These are phyloP conservation scores for Selene dorsalis DNA, from an alignment of 2,797 vertebrate genomes.

Conservation along the genomic window DNA sequence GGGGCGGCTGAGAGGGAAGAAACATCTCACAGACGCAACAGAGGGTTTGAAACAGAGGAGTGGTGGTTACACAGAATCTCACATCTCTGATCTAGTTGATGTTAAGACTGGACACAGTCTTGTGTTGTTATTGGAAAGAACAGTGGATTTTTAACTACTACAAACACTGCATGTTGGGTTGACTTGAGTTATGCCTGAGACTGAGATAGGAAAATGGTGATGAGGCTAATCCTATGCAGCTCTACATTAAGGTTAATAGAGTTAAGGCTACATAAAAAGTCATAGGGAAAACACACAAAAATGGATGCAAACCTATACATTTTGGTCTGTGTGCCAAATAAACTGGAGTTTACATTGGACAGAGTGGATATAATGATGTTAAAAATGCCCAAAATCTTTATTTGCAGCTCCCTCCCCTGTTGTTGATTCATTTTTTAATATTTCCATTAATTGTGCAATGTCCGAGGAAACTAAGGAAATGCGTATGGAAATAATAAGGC, in stretches of 20 bases:
- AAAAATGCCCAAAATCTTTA: background rate
- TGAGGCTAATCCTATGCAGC: background rate
- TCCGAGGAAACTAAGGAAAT: no score
- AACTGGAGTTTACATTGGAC: background rate
- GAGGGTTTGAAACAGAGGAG: conserved; percentile 16
- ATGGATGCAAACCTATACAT: background rate
- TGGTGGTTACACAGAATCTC: background rate
- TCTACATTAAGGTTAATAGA: background rate
- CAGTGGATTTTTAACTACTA: background rate
- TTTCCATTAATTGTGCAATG: no score
- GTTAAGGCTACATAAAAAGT: background rate
- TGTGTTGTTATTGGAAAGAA: background rate
- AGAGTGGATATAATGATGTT: background rate
- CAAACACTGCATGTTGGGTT: background rate
- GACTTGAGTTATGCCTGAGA: background rate
- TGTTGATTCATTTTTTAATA: background rate
- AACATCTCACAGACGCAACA: conserved; percentile 18
- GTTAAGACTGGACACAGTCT: background rate
- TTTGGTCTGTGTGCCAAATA: background rate
- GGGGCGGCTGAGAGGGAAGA: conserved; percentile 29
- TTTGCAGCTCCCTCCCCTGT: conserved; percentile 16
- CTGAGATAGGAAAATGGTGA: background rate
- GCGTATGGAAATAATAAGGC: background rate
- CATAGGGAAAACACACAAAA: background rate
- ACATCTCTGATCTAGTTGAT: background rate